phyloP scores from a whole-genome alignment of 1,140 invertebrate genomes.

The Helicoverpa zea region DNA sequence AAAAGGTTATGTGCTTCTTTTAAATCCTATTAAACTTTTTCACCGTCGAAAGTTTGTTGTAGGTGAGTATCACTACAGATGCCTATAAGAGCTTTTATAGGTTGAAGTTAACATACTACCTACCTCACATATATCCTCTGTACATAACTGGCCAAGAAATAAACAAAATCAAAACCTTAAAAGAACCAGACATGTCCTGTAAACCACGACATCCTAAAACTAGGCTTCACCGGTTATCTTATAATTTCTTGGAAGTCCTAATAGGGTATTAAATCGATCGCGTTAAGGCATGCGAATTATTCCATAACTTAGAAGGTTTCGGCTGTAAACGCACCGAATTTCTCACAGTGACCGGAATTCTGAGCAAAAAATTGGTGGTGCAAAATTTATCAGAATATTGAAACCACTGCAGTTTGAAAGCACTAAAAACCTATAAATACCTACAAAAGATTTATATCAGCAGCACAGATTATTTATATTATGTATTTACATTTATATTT shows the following conservation, averaged over 20 bases:
- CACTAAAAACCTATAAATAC: not conserved
- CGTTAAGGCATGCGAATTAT: constrained; percentile 59
- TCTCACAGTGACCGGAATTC: constrained; percentile 58
- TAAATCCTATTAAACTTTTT: constrained; percentile 55
- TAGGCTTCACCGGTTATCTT: constrained; percentile 25
- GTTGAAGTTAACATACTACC: not conserved
- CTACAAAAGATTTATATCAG: not conserved
- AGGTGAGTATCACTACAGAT: not conserved
- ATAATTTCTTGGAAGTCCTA: constrained; percentile 53
- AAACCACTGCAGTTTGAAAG: not conserved
- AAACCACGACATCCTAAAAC: constrained; percentile 50
- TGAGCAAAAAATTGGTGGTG: constrained; percentile 38
- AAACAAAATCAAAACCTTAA: not conserved
- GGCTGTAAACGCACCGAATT: constrained; percentile 35
- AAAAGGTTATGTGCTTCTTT: constrained; percentile 45
- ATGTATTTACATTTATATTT: not conserved
- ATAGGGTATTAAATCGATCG: constrained; percentile 54
- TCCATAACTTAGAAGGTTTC: constrained; percentile 63
- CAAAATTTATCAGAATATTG: constrained; percentile 4
- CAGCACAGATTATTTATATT: not conserved
- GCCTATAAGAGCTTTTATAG: no score
- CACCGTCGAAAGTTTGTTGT: not conserved
- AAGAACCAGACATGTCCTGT: not conserved
- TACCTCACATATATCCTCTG: no score
- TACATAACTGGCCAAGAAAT: not conserved